Evolutionary conservation across 1,140 invertebrate genomes (phyloP), one percentile per base, ranked within the genome.

Genomic region (Phortica variegata): DNA sequence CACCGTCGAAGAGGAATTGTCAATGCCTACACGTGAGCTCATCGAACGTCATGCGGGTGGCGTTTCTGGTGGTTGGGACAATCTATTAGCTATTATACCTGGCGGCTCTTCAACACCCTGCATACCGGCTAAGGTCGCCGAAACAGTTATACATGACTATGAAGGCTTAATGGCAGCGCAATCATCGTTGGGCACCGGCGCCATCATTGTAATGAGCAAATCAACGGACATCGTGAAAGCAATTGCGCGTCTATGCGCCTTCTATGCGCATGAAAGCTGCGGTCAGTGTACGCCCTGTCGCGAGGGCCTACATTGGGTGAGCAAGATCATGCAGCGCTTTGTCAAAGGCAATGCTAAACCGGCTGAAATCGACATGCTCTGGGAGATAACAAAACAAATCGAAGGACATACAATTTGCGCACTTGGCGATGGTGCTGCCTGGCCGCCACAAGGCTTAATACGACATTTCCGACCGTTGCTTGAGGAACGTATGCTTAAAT

Each of bases 231-330:
- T 71, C 0, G 59, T 71, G 4, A 55, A 82, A 58, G 87, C 87
- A 31, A 89, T 90, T 52, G 82, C 84, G 10, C 77, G 88, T 7
- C 75, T 90, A 3, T 79, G 82, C 19, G 77, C 83, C 31, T 90
- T 90, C 72, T 90, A 91, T 70, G 86, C 87, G 63, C 88, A 91
- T 58, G 88, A 90, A 69, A 87, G 84, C 47, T 90, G 88, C 77
- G 88, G 88, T 16, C 88, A 89, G 77, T 90, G 88, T 60, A 90
- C 87, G 8, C 88, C 89, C 4, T 90, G 88, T 58, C 77, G 89
- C 16, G 89, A 91, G 73, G 88, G 88, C 7, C 46, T 61, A 0
- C 57, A 59, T 33, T 73, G 70, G 70, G 47, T 73, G 9, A 55
- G 58, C 21, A 44, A 68, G 9, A 71, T 71, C 12, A 71, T 71